Evolutionary conservation across 35 echinoderm and acorn worm genomes (phyloP).

Genomic region (Ophiothrix spiculata): DNA sequence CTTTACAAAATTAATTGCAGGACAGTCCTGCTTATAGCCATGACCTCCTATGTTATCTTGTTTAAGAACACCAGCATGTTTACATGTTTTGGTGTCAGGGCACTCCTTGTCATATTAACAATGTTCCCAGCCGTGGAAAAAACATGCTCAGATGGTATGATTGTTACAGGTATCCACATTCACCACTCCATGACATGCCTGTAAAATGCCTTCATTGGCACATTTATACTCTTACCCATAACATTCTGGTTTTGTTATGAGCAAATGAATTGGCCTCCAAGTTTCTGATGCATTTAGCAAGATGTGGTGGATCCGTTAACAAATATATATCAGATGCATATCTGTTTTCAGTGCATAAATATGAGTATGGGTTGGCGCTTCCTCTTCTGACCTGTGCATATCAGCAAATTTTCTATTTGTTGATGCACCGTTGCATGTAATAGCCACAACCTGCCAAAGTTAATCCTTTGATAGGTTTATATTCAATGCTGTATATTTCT

Average conservation of each 20-base stretch:
- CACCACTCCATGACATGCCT: no score
- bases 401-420: background rate
- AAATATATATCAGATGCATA: background rate
- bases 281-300: background rate
- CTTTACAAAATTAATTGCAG: no score
- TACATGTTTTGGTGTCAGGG: no score
- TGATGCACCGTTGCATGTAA: background rate
- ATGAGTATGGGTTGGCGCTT: background rate
- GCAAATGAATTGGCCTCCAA: background rate
- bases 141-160: no score
- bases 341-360: background rate
- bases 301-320: background rate
- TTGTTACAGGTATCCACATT: no score
- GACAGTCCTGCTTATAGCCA: no score
- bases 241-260: background rate
- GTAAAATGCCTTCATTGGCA: no score
- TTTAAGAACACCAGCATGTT: no score
- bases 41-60: no score
- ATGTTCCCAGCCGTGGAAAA: no score
- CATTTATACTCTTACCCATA: background rate
- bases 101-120: no score
- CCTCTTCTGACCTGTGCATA: no score
- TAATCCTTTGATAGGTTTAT: background rate
- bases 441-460: background rate
- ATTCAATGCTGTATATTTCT: background rate